These are phyloP conservation scores for Tenthredo notha DNA, from an alignment of 2,888 invertebrate genomes.

Conservation along the genomic window DNA sequence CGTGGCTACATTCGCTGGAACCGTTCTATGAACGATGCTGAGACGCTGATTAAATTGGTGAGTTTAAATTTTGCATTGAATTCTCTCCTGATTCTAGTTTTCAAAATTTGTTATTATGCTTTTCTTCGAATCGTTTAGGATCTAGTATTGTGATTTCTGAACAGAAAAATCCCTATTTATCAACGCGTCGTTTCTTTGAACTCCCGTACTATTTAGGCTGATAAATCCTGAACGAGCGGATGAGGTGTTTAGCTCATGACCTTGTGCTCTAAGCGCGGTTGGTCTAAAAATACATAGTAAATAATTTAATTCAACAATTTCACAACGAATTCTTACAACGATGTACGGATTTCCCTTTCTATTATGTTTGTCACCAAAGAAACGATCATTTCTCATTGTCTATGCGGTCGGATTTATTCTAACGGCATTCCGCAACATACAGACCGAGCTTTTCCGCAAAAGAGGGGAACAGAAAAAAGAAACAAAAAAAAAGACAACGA, in stretches of 20 bases:
- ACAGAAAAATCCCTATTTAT: not conserved
- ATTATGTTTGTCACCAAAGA: not conserved
- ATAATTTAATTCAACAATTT: slow-evolving; percentile 29
- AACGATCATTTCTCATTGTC: not conserved
- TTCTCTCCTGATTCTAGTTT: not conserved
- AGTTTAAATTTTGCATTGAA: not conserved
- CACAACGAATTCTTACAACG: not conserved
- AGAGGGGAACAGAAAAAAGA: not conserved
- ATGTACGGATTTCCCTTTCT: not conserved
- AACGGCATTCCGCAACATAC: not conserved
- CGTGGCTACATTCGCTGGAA: not conserved
- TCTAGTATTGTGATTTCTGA: not conserved
- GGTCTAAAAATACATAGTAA: slow-evolving; percentile 43
- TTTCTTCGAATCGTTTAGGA: not conserved
- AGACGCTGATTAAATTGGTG: slow-evolving; percentile 1
- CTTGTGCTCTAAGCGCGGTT: not conserved
- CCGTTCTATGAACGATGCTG: not conserved
- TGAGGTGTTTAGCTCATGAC: slow-evolving; percentile 40
- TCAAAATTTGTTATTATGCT: not conserved
- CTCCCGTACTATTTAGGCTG: not conserved
- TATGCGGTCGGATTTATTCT: not conserved
- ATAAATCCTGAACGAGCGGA: slow-evolving; percentile 34
- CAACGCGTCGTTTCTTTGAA: not conserved
- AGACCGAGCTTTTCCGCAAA: not conserved
- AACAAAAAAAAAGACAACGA: not conserved